Conservation (phyloP, 23 tunicate species). For the Diplosoma virens region DNA sequence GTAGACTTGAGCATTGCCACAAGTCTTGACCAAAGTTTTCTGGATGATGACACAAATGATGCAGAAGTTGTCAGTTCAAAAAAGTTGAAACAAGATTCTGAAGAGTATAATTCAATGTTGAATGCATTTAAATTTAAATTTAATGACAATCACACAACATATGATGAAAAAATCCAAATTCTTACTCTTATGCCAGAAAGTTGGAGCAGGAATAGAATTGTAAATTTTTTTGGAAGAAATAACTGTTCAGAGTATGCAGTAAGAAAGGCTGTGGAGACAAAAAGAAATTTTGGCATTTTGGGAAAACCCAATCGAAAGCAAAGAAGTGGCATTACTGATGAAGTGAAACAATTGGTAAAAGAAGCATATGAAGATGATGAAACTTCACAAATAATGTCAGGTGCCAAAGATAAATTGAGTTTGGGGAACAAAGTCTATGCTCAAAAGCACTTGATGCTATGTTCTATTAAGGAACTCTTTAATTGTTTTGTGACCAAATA, state of each 20-base stretch:
- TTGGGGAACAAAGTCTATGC: constrained; percentile 3
- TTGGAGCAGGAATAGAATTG: background rate
- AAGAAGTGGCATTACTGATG: background rate
- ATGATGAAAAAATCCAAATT: background rate
- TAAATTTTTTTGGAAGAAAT: background rate
- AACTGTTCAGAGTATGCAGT: constrained; percentile 4
- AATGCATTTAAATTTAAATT: background rate
- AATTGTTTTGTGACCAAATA: background rate
- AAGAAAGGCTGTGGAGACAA: constrained; percentile 4
- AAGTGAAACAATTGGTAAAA: background rate
- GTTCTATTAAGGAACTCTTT: constrained; percentile 1
- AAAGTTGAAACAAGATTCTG: background rate
- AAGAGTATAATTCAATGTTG: background rate
- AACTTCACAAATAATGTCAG: background rate
- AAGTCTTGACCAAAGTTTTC: background rate
- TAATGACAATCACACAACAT: background rate
- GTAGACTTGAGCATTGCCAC: background rate
- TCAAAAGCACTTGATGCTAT: background rate
- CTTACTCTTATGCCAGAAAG: background rate
- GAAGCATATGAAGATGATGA: background rate
- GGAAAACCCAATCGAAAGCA: background rate
- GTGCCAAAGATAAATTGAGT: constrained; percentile 2
- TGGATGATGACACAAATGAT: background rate
- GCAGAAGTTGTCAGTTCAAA: background rate
- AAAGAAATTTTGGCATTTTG: background rate